These are phyloP conservation scores for Macquaria ambigua DNA, from an alignment of 2,113 vertebrate species.

Conservation along the genomic window DNA sequence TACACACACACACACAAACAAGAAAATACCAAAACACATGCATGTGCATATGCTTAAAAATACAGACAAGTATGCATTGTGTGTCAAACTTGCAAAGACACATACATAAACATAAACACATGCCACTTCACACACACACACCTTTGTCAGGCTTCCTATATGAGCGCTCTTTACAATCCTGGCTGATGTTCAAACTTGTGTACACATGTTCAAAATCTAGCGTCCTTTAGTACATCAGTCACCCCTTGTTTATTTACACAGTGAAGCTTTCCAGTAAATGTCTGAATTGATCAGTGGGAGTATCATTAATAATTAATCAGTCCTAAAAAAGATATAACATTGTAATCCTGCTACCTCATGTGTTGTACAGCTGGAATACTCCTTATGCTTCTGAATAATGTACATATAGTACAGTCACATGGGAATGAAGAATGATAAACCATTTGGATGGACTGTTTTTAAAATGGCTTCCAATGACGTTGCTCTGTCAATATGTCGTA, in stretches of 20 bases:
- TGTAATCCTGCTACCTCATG: constrained; percentile 11
- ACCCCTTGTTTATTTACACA: too few species aligned
- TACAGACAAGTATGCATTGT: not conserved
- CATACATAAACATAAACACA: too few species aligned
- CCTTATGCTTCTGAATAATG: not conserved
- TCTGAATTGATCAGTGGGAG: not conserved
- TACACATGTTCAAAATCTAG: not conserved
- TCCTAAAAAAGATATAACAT: not conserved
- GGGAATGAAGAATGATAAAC: not conserved
- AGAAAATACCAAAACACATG: not conserved
- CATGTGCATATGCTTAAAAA: not conserved
- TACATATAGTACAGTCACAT: not conserved
- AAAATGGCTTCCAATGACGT: not conserved
- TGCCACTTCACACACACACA: not conserved
- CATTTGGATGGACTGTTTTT: not conserved
- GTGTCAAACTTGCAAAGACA: not conserved
- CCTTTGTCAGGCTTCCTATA: not conserved
- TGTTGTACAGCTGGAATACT: not conserved
- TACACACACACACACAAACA: not conserved
- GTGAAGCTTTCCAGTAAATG: not conserved
- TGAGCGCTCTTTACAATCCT: not conserved
- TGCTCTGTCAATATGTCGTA: not conserved
- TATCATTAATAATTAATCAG: not conserved
- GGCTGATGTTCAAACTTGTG: not conserved
- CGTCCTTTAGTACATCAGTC: not conserved